phyloP scores from a whole-genome alignment of 2,888 invertebrate genomes.

The Parnassius apollo region DNA sequence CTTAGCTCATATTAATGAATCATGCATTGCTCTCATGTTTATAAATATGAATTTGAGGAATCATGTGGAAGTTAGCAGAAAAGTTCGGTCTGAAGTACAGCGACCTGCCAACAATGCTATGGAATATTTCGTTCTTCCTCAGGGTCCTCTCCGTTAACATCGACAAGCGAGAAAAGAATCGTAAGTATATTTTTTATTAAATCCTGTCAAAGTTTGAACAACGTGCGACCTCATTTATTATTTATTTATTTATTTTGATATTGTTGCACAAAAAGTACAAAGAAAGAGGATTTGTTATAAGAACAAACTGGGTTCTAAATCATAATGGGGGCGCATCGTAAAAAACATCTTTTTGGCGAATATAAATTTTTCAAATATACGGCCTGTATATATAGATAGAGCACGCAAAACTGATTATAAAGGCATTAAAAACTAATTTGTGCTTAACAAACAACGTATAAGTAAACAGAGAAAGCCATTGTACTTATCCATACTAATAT shows the following conservation, averaged over 20 bases:
- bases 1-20: too few relatives aligned
- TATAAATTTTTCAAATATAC: neutral
- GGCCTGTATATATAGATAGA: too few relatives aligned
- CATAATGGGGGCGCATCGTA: neutral
- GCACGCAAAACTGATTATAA: too few relatives aligned
- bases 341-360: neutral
- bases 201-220: conserved; percentile 1
- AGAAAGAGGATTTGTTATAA: too few relatives aligned
- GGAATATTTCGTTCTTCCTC: conserved; percentile 44
- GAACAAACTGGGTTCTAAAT: neutral
- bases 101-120: conserved; percentile 50
- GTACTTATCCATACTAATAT: too few relatives aligned
- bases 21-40: too few relatives aligned
- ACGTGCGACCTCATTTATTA: neutral
- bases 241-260: too few relatives aligned
- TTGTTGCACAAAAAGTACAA: too few relatives aligned
- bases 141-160: conserved; percentile 43
- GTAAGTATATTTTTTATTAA: conserved; percentile 34
- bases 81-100: conserved; percentile 32
- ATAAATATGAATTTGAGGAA: neutral
- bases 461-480: too few relatives aligned
- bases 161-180: conserved; percentile 40
- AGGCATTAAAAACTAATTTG: too few relatives aligned
- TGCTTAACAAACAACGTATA: too few relatives aligned
- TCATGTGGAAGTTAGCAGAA: conserved; percentile 27